These are phyloP conservation scores for Himalopsyche phryganea DNA, from an alignment of 1,140 invertebrate species.

Conservation along the genomic window DNA sequence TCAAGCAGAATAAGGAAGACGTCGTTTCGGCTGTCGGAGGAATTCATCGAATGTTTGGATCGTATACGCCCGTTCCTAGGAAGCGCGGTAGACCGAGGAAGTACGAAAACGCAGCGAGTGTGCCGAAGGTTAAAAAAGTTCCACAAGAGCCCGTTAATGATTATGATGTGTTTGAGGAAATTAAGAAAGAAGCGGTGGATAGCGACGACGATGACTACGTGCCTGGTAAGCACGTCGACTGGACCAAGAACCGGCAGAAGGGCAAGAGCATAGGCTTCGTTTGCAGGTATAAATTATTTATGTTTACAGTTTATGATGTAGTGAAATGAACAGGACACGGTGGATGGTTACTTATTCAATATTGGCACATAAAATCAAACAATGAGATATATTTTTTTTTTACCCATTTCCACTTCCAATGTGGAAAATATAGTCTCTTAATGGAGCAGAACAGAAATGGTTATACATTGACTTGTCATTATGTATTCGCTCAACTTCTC, in stretches of 20 bases:
- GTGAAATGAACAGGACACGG: too few relatives aligned
- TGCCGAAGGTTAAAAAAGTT: background rate
- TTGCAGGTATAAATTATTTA: background rate
- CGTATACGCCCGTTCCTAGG: background rate
- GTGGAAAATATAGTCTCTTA: background rate
- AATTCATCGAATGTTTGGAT: background rate
- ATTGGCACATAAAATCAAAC: too few relatives aligned
- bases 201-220: conserved; percentile 19
- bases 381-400: too few relatives aligned
- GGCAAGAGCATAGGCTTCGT: background rate
- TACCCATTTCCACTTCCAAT: too few relatives aligned
- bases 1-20: background rate
- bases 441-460: background rate
- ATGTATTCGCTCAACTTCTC: too few relatives aligned
- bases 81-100: background rate
- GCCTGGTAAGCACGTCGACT: conserved; percentile 13
- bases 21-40: background rate
- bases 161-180: too few relatives aligned
- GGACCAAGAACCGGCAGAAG: conserved; percentile 4
- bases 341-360: too few relatives aligned
- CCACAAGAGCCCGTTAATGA: too few relatives aligned
- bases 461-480: too few relatives aligned
- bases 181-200: too few relatives aligned
- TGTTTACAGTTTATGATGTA: too few relatives aligned
- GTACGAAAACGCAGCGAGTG: background rate